Percentiles rank a stretch among this genome's conserved stretches.
These are phyloP conservation scores for Pachliopta kotzebuea DNA, from an alignment of 2,888 invertebrate genomes.

Conservation along the genomic window DNA sequence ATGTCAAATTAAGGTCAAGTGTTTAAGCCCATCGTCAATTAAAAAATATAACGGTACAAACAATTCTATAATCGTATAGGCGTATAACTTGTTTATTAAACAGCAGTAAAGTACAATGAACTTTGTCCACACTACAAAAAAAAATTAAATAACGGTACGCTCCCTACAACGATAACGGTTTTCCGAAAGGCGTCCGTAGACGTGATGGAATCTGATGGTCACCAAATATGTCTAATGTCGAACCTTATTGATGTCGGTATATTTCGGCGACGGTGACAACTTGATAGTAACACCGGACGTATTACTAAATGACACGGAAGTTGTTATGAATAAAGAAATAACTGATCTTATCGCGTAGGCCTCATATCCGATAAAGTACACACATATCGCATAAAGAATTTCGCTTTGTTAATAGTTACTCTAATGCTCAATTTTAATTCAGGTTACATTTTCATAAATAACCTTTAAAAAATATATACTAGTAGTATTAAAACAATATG, in stretches of 20 bases:
- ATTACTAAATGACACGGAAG: background rate
- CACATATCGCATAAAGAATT: background rate
- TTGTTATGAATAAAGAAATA: background rate
- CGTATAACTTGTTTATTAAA: conserved; percentile 21
- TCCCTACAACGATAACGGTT: conserved; percentile 27
- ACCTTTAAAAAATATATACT: too few relatives aligned
- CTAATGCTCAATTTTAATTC: too few relatives aligned
- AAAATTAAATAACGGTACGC: conserved; percentile 23
- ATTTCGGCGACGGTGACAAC: background rate
- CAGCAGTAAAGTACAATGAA: conserved; percentile 22
- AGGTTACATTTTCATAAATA: too few relatives aligned
- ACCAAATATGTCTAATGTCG: conserved; percentile 19
- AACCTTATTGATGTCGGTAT: conserved; percentile 6
- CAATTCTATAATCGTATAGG: conserved; percentile 5
- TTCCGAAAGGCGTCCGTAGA: conserved; percentile 21
- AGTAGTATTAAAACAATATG: too few relatives aligned
- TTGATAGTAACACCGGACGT: background rate
- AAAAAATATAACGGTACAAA: conserved; percentile 2
- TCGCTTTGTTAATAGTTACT: too few relatives aligned
- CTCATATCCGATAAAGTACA: background rate
- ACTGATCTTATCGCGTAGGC: background rate
- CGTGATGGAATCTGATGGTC: conserved; percentile 22
- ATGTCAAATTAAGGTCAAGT: background rate
- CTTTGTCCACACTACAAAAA: conserved; percentile 18
- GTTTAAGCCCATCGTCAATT: background rate